A percentile compares a stretch with the other conserved stretches of the same genome.
phyloP scores from a whole-genome alignment of 2,113 vertebrate species.

The Canis aureus region DNA sequence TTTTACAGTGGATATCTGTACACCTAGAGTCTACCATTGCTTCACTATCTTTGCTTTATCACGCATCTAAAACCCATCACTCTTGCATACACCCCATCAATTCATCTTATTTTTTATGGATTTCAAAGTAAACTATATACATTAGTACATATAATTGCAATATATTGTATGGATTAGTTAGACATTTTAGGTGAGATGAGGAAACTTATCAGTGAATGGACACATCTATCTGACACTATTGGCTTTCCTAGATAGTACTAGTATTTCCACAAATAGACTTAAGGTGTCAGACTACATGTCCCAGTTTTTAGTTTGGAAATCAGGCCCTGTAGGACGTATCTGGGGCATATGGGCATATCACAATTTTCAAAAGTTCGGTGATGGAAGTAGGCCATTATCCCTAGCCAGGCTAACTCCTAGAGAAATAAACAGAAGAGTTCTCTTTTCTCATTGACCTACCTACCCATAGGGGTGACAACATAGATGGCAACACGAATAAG shows the following conservation, averaged over 20 bases:
- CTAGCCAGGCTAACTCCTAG: not conserved
- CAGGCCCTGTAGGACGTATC: not conserved
- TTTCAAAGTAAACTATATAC: not conserved
- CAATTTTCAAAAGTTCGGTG: conserved; percentile 48
- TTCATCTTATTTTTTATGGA: not conserved
- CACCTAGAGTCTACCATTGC: not conserved
- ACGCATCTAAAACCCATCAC: not conserved
- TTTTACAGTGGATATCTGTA: not conserved
- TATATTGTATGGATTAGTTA: not conserved
- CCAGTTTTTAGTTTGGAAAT: conserved; percentile 57
- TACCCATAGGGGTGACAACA: not conserved
- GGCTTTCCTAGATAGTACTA: conserved; percentile 47
- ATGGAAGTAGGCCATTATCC: not conserved
- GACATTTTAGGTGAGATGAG: not conserved
- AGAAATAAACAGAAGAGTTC: not conserved
- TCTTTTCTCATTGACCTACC: not conserved
- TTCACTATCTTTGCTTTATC: conserved; percentile 24
- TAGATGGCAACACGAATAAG: not conserved
- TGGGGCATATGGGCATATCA: not conserved
- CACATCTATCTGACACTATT: not conserved
- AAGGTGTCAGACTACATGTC: not conserved
- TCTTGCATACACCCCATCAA: not conserved
- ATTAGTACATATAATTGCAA: not conserved
- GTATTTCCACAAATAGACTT: not conserved
- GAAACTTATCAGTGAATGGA: not conserved